Conservation (phyloP, 2,113 vertebrate species). For the Takifugu bimaculatus region DNA sequence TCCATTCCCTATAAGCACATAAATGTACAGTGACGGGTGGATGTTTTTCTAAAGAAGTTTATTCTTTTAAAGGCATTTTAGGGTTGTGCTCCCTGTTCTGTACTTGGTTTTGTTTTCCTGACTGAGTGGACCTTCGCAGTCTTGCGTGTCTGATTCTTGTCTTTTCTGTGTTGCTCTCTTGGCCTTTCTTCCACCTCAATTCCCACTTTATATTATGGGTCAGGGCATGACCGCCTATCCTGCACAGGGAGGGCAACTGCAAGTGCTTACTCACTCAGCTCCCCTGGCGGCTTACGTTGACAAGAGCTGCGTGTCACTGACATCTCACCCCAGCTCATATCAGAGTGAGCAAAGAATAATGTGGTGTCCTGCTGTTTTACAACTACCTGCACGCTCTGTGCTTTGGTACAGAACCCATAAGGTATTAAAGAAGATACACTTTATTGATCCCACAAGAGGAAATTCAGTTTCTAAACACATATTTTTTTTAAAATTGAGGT, state of each 20-base stretch:
- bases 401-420: too few relatives aligned
- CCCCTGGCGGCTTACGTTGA: conserved; percentile 43
- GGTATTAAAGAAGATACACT: too few relatives aligned
- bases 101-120: conserved; percentile 23
- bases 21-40: too few relatives aligned
- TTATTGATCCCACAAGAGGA: too few relatives aligned
- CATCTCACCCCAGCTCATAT: conserved; percentile 37
- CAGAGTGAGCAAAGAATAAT: conserved; percentile 11
- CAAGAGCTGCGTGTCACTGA: conserved; percentile 40
- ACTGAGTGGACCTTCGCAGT: conserved; percentile 14
- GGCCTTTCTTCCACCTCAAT: conserved; percentile 46
- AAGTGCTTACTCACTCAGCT: conserved; percentile 43
- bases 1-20: too few relatives aligned
- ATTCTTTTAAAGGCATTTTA: too few relatives aligned
- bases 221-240: conserved; percentile 48
- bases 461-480: too few relatives aligned
- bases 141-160: conserved; percentile 28
- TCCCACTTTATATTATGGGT: conserved; percentile 54
- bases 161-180: conserved; percentile 25
- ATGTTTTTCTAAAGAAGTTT: too few relatives aligned
- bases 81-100: too few relatives aligned
- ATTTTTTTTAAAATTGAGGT: too few relatives aligned
- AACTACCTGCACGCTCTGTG: too few relatives aligned
- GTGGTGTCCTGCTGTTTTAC: conserved; percentile 1
- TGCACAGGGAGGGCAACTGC: conserved; percentile 41